phyloP scores from a whole-genome alignment of 1,140 invertebrate genomes.

The Calephelis virginiensis region DNA sequence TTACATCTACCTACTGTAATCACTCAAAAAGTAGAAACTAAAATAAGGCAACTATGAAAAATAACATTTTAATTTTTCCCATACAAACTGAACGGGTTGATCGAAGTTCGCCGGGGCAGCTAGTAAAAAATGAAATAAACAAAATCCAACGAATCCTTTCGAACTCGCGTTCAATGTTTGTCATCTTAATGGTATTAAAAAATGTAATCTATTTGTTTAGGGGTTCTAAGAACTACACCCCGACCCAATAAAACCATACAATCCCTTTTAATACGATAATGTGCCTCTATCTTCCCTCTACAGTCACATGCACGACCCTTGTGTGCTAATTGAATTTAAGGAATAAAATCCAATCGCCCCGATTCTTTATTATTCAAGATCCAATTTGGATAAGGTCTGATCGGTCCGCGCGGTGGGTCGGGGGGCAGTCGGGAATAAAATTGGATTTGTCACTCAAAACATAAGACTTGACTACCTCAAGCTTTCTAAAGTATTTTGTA shows the following conservation, averaged over 20 bases:
- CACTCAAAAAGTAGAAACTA: no score
- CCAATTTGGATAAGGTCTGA: slow-evolving; percentile 80
- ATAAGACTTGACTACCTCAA: slow-evolving; percentile 65
- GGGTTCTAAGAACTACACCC: slow-evolving; percentile 17
- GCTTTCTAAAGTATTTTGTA: slow-evolving; percentile 54
- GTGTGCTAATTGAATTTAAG: slow-evolving; percentile 80
- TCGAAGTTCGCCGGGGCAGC: no score
- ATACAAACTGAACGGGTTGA: no score
- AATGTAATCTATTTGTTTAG: slow-evolving; percentile 11
- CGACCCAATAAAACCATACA: slow-evolving; percentile 51
- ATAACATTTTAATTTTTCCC: no score
- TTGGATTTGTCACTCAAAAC: slow-evolving; percentile 79
- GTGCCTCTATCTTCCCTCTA: slow-evolving; percentile 72
- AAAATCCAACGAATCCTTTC: no score
- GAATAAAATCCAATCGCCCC: slow-evolving; percentile 80
- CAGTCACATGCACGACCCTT: slow-evolving; percentile 70
- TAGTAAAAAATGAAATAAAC: no score
- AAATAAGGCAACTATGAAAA: no score
- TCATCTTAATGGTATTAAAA: slow-evolving; percentile 2
- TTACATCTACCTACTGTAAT: no score
- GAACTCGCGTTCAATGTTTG: no score
- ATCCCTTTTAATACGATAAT: slow-evolving; percentile 75
- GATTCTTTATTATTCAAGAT: slow-evolving; percentile 81
- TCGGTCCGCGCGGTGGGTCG: slow-evolving; percentile 63
- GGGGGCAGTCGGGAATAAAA: slow-evolving; percentile 75